Conservation (phyloP, 2,888 invertebrate species). For the Sinentomon sp. region DNA sequence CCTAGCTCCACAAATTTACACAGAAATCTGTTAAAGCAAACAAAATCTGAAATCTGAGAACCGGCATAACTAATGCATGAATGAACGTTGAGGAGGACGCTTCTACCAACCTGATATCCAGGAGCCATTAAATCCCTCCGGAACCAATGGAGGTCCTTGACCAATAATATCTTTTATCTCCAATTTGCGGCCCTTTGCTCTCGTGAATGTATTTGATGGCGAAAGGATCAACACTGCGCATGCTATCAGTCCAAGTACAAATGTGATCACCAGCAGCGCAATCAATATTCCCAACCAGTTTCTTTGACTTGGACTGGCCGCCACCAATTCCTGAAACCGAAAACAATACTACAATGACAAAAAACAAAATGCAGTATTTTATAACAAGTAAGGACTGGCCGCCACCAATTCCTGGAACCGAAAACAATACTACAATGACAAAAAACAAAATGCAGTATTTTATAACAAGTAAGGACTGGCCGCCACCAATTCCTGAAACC, state of each 20-base stretch:
- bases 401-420: constrained; percentile 53
- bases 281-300: constrained; percentile 89
- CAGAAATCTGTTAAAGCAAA: no score
- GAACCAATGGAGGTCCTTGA: constrained; percentile 19
- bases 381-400: no score
- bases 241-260: constrained; percentile 62
- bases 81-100: no score
- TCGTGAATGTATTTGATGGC: constrained; percentile 40
- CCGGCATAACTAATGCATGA: no score
- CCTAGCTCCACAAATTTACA: no score
- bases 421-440: constrained; percentile 5
- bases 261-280: constrained; percentile 63
- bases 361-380: neutral
- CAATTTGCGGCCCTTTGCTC: constrained; percentile 36
- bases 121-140: constrained; percentile 40
- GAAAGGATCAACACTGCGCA: constrained; percentile 73
- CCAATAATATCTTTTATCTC: constrained; percentile 32
- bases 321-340: constrained; percentile 48
- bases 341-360: constrained; percentile 4
- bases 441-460: neutral
- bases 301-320: constrained; percentile 53
- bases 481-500: constrained; percentile 53
- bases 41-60: no score
- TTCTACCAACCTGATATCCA: constrained; percentile 51
- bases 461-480: no score